These are phyloP conservation scores for Azemiops feae DNA, from an alignment of 2,113 vertebrate genomes.

Conservation along the genomic window DNA sequence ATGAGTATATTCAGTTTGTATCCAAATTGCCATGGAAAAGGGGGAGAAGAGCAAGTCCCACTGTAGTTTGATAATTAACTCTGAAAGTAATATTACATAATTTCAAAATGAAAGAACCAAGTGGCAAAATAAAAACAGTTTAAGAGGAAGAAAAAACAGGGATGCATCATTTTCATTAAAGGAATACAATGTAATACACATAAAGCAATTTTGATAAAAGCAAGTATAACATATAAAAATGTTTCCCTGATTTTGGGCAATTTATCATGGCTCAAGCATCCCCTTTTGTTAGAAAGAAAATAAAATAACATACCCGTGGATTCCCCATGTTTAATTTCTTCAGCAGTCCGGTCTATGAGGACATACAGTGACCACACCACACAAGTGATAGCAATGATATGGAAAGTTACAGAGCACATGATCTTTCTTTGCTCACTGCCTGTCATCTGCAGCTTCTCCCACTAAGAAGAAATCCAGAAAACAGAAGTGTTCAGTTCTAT, in stretches of 20 bases:
- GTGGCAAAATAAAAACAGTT: neutral
- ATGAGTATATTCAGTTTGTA: neutral
- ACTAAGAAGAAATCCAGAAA: constrained; percentile 72
- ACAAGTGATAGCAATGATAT: constrained; percentile 96
- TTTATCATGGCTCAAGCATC: neutral
- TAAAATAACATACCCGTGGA: constrained; percentile 67
- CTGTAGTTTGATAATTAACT: neutral
- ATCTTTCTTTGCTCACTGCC: constrained; percentile 96
- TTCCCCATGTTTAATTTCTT: constrained; percentile 94
- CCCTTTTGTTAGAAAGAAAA: constrained; percentile 1
- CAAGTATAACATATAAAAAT: neutral
- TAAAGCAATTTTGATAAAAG: neutral
- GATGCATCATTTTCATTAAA: neutral
- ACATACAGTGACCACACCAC: constrained; percentile 99
- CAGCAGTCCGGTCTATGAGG: constrained; percentile 95
- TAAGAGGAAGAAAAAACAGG: neutral
- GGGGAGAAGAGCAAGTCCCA: neutral
- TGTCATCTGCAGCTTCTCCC: constrained; percentile 99
- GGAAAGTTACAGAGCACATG: constrained; percentile 96
- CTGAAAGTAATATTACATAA: neutral
- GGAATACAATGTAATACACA: neutral
- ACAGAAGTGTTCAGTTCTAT: constrained; percentile 14
- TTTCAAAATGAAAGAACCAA: neutral
- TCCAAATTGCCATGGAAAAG: neutral
- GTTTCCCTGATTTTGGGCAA: neutral